phyloP scores from a whole-genome alignment of 2,797 vertebrate species.

The Sorex maritimensis region DNA sequence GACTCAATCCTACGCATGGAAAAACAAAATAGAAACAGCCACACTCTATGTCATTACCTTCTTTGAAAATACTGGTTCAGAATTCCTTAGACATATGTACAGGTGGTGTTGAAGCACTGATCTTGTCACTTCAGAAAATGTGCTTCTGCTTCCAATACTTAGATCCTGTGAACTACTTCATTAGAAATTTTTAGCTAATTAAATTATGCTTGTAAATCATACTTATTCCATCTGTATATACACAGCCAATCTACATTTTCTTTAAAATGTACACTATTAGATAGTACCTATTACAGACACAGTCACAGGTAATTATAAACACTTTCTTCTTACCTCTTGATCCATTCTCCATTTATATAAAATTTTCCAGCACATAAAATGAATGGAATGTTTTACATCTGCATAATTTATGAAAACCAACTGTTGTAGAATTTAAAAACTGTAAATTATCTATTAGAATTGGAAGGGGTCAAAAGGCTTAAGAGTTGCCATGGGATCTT shows the following conservation, averaged over 20 bases:
- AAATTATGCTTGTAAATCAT: constrained; percentile 44
- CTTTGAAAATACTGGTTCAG: constrained; percentile 63
- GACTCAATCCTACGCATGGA: too few relatives aligned
- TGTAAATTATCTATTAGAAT: constrained; percentile 16
- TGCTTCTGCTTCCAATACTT: constrained; percentile 56
- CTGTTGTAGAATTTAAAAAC: constrained; percentile 36
- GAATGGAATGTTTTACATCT: constrained; percentile 59
- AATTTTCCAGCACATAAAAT: constrained; percentile 45
- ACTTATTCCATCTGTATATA: constrained; percentile 68
- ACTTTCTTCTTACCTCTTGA: constrained; percentile 71
- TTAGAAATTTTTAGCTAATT: constrained; percentile 68
- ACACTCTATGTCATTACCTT: not conserved
- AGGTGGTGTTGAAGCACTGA: constrained; percentile 44
- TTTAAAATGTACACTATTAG: constrained; percentile 72
- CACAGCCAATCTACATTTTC: constrained; percentile 42
- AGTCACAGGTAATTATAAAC: constrained; percentile 59
- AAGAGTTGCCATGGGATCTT: constrained; percentile 81
- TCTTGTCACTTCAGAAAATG: constrained; percentile 48
- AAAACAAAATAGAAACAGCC: not conserved
- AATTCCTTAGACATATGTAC: constrained; percentile 41
- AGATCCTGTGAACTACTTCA: constrained; percentile 45
- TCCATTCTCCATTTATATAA: constrained; percentile 44
- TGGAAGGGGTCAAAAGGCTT: constrained; percentile 38
- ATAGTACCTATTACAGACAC: constrained; percentile 64
- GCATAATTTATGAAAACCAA: constrained; percentile 72